phyloP scores from a whole-genome alignment of 2,888 invertebrate genomes.

The Harpalus rubripes region DNA sequence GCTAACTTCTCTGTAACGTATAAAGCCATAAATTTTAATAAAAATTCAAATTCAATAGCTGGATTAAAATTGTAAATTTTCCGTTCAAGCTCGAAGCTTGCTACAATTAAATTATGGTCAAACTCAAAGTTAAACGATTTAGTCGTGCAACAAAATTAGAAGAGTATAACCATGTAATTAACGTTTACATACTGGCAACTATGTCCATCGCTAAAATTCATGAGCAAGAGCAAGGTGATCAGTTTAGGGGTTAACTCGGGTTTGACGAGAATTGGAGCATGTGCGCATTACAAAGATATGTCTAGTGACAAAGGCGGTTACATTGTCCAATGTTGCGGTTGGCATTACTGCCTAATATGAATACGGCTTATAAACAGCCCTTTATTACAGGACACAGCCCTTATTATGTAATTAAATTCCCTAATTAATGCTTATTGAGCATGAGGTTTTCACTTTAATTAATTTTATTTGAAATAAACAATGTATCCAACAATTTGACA shows the following conservation, averaged over 20 bases:
- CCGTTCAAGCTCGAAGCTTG: slow-evolving; percentile 10
- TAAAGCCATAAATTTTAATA: slow-evolving; percentile 26
- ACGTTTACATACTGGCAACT: slow-evolving; percentile 30
- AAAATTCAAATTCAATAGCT: slow-evolving; percentile 25
- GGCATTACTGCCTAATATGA: slow-evolving; percentile 16
- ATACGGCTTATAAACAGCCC: slow-evolving; percentile 22
- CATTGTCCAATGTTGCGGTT: slow-evolving; percentile 6
- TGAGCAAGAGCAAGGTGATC: background rate
- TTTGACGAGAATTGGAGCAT: slow-evolving; percentile 21
- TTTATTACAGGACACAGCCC: slow-evolving; percentile 6
- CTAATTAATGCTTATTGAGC: too few species aligned
- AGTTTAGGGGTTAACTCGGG: background rate
- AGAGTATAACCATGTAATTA: slow-evolving; percentile 18
- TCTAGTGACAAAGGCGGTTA: slow-evolving; percentile 33
- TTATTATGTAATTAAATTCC: slow-evolving; percentile 12
- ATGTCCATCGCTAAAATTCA: slow-evolving; percentile 6
- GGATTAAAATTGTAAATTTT: slow-evolving; percentile 42
- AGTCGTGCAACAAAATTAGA: slow-evolving; percentile 23
- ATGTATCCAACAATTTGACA: too few species aligned
- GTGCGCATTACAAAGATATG: slow-evolving; percentile 37
- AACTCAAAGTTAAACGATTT: slow-evolving; percentile 32
- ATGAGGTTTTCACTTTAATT: too few species aligned
- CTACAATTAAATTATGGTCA: slow-evolving; percentile 25
- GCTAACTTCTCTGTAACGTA: background rate
- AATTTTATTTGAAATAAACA: too few species aligned